A percentile compares a stretch with the other conserved stretches of the same genome.
Conservation (phyloP, 2,888 invertebrate genomes). For the Drosophila eohydei region DNA sequence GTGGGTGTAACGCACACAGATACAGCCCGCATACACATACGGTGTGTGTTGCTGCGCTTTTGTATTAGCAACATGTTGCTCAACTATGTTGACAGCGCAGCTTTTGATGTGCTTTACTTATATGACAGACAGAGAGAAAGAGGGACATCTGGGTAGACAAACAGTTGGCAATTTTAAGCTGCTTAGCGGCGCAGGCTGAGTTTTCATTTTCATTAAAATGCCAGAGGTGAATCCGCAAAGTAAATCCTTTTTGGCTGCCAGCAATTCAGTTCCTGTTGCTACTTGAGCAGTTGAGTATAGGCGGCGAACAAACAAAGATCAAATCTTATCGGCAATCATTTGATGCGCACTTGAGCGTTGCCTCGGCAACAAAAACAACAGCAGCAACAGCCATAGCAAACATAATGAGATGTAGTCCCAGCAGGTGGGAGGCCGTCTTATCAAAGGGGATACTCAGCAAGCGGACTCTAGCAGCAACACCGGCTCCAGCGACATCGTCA, state of each 20-base stretch:
- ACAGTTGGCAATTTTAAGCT: constrained; percentile 61
- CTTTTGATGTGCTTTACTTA: constrained; percentile 18
- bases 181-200: constrained; percentile 55
- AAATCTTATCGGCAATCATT: constrained; percentile 80
- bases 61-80: constrained; percentile 26
- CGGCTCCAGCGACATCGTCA: constrained; percentile 65
- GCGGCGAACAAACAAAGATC: constrained; percentile 71
- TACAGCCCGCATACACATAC: constrained; percentile 18
- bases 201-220: constrained; percentile 76
- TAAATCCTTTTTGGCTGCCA: constrained; percentile 45
- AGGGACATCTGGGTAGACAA: not conserved
- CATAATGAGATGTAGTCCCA: constrained; percentile 67
- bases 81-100: constrained; percentile 30
- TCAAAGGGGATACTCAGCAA: constrained; percentile 58
- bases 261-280: constrained; percentile 40
- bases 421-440: constrained; percentile 52
- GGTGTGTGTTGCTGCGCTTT: constrained; percentile 15
- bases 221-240: constrained; percentile 64
- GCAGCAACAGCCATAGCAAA: constrained; percentile 28
- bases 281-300: constrained; percentile 28
- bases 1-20: constrained; percentile 74
- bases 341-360: constrained; percentile 68
- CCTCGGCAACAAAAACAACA: constrained; percentile 33
- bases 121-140: constrained; percentile 8
- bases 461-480: constrained; percentile 1